phyloP scores from a whole-genome alignment of 2,888 invertebrate species.

The Aphrophora alni region DNA sequence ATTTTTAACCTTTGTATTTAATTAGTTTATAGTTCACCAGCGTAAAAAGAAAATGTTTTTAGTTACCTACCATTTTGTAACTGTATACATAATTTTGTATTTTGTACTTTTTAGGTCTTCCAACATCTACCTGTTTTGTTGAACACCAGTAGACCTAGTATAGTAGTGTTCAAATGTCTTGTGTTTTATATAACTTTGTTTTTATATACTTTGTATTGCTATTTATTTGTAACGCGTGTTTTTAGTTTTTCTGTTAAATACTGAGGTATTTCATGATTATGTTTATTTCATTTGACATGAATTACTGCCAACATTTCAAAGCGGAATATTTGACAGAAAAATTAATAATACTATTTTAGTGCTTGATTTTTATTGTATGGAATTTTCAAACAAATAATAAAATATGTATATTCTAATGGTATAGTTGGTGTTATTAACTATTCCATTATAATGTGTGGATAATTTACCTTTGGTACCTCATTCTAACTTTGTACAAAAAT shows the following conservation, averaged over 20 bases:
- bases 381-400: background rate
- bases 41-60: background rate
- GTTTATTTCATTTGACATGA: too few species aligned
- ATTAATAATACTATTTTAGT: too few species aligned
- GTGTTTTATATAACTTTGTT: background rate
- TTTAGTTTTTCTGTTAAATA: too few species aligned
- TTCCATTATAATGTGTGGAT: background rate
- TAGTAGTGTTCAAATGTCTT: background rate
- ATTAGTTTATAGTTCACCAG: background rate
- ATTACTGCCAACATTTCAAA: too few species aligned
- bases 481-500: background rate
- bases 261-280: too few species aligned
- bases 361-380: background rate
- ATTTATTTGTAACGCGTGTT: background rate
- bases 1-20: background rate
- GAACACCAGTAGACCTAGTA: background rate
- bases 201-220: background rate
- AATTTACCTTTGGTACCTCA: background rate
- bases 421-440: background rate
- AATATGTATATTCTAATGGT: background rate
- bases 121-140: background rate
- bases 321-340: too few species aligned
- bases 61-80: background rate
- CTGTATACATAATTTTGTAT: background rate
- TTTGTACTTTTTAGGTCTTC: background rate